A percentile compares a stretch with the other conserved stretches of the same genome.
Evolutionary conservation across 2,888 invertebrate species (phyloP).

Genomic region (Silvanus unidentatus): DNA sequence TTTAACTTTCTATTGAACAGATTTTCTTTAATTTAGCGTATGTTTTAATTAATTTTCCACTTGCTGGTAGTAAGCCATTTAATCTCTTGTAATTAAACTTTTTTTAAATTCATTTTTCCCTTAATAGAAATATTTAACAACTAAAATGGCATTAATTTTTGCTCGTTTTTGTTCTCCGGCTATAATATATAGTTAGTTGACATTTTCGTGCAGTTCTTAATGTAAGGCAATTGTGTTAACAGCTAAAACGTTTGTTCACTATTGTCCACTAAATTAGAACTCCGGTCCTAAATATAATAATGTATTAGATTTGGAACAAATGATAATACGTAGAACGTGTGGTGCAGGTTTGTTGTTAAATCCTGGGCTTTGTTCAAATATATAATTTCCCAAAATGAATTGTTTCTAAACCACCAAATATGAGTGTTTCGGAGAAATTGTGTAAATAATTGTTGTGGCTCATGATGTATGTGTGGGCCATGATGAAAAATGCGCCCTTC

Average conservation of each 20-base stretch:
- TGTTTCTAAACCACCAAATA: too few species aligned
- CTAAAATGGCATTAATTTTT: not conserved
- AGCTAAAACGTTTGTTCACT: constrained; percentile 1
- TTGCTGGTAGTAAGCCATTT: too few species aligned
- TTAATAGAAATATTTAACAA: not conserved
- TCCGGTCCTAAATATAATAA: not conserved
- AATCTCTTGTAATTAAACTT: too few species aligned
- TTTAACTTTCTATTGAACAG: too few species aligned
- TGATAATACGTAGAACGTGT: constrained; percentile 1
- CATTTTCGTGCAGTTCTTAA: not conserved
- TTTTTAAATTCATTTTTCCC: too few species aligned
- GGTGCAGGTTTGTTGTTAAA: not conserved
- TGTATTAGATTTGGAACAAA: not conserved
- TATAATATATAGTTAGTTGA: not conserved
- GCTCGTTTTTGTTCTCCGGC: not conserved
- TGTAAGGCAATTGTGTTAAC: constrained; percentile 1
- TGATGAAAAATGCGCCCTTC: too few species aligned
- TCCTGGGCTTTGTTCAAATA: not conserved
- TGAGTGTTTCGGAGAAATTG: too few species aligned
- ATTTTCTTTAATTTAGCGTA: too few species aligned
- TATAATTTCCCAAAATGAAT: not conserved
- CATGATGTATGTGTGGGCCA: too few species aligned
- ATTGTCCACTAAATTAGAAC: not conserved
- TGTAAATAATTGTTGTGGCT: too few species aligned
- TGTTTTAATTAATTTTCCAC: too few species aligned